Conservation (phyloP, 2,888 invertebrate species). For the Orthosia incerta region DNA sequence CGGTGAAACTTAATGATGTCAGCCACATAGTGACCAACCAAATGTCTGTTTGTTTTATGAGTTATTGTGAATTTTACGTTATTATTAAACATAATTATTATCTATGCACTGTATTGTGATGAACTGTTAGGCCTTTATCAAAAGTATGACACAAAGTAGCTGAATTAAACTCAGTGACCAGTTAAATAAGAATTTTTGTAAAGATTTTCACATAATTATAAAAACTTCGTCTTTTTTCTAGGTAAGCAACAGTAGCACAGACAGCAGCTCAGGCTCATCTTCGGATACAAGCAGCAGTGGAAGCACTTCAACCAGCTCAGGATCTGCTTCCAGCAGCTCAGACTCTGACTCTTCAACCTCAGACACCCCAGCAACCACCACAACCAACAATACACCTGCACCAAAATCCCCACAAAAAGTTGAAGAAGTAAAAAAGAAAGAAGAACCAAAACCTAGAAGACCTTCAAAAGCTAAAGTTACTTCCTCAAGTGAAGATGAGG, state of each 20-base stretch:
- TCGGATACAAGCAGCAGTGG: conserved; percentile 93
- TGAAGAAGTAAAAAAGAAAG: conserved; percentile 83
- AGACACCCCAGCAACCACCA: conserved; percentile 75
- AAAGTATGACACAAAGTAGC: background rate
- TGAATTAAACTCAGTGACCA: no score
- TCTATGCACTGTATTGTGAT: background rate
- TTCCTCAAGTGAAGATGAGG: conserved; percentile 92
- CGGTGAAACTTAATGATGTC: background rate
- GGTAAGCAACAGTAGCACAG: conserved; percentile 90
- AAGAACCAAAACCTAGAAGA: conserved; percentile 79
- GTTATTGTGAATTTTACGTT: background rate
- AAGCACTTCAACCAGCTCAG: conserved; percentile 93
- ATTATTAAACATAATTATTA: background rate
- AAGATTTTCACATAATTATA: no score
- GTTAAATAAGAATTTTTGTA: no score
- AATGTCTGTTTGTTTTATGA: background rate
- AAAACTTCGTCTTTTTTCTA: conserved; percentile 67
- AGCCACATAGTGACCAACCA: background rate
- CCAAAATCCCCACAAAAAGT: conserved; percentile 84
- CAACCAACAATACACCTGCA: conserved; percentile 68
- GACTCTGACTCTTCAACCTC: conserved; percentile 93
- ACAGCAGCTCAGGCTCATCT: conserved; percentile 92
- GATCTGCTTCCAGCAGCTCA: conserved; percentile 93
- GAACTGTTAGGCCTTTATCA: background rate
- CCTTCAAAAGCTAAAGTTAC: conserved; percentile 85